Evolutionary conservation across 2,113 vertebrate genomes (phyloP).

Genomic region (Nanorana parkeri): DNA sequence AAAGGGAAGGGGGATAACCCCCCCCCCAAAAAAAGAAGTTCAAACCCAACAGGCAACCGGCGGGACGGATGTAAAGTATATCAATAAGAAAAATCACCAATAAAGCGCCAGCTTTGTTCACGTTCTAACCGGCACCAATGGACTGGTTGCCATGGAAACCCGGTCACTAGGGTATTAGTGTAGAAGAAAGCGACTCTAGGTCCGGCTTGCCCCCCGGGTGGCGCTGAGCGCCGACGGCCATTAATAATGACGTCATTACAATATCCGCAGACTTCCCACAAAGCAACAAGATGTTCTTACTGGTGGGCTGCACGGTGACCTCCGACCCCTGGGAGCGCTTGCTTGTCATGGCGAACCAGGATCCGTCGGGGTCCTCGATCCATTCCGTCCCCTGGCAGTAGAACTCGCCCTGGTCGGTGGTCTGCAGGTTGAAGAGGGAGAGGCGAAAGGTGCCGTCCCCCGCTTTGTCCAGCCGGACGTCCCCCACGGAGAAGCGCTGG

Average conservation of each 20-base stretch:
- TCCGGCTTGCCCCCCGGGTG: too few relatives aligned
- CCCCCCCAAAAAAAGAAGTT: too few relatives aligned
- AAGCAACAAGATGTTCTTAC: constrained; percentile 69
- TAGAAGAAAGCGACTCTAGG: too few relatives aligned
- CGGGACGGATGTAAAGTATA: too few relatives aligned
- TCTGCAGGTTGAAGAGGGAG: constrained; percentile 92
- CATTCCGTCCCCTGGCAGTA: constrained; percentile 94
- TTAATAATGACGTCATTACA: neutral
- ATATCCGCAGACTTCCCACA: too few relatives aligned
- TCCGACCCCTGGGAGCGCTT: constrained; percentile 88
- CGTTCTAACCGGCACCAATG: too few relatives aligned
- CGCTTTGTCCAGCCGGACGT: constrained; percentile 90
- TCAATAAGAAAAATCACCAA: too few relatives aligned
- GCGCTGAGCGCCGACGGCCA: neutral
- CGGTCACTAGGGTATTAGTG: too few relatives aligned
- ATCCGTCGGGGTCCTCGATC: constrained; percentile 91
- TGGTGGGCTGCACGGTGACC: constrained; percentile 91
- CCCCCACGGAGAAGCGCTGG: constrained; percentile 88
- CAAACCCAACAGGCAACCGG: too few relatives aligned
- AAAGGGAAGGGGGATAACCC: too few relatives aligned
- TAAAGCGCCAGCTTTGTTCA: too few relatives aligned
- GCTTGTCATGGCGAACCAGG: constrained; percentile 94
- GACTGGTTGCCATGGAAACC: too few relatives aligned
- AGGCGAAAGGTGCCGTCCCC: constrained; percentile 85
- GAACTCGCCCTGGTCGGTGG: constrained; percentile 88